These are phyloP conservation scores for Dicentrarchus labrax DNA, from an alignment of 2,113 vertebrate genomes.

Conservation along the genomic window DNA sequence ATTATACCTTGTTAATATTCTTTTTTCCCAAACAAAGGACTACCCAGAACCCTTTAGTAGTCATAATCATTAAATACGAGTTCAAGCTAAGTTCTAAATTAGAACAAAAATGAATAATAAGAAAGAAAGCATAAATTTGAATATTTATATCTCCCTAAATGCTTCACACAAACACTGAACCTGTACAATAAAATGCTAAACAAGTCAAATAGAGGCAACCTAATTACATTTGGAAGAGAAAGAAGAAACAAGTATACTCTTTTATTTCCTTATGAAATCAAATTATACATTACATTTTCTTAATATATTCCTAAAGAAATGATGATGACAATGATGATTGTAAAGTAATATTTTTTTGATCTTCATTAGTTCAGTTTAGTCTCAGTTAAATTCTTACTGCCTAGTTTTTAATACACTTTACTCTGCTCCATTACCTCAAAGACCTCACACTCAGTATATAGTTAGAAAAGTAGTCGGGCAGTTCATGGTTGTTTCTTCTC, in stretches of 20 bases:
- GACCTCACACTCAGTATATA: not conserved
- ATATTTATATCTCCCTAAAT: no score
- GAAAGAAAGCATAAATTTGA: not conserved
- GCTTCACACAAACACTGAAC: no score
- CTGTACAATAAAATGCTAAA: no score
- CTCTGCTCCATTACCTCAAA: not conserved
- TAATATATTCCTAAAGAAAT: no score
- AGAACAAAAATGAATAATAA: not conserved
- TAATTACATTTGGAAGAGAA: no score
- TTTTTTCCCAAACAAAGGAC: not conserved
- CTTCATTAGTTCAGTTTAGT: not conserved
- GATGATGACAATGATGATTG: no score
- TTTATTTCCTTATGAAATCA: no score
- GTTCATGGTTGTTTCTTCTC: constrained; percentile 60
- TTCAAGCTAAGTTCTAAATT: not conserved
- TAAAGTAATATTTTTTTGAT: no score
- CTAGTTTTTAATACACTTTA: not conserved
- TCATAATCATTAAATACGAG: not conserved
- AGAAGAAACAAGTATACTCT: no score
- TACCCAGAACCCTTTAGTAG: not conserved
- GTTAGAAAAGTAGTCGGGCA: constrained; percentile 21
- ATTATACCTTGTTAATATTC: not conserved
- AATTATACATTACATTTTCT: no score
- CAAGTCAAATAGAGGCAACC: no score
- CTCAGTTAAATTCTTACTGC: not conserved